phyloP scores from a whole-genome alignment of 2,888 invertebrate species.

The Troglohyphantes excavatus region DNA sequence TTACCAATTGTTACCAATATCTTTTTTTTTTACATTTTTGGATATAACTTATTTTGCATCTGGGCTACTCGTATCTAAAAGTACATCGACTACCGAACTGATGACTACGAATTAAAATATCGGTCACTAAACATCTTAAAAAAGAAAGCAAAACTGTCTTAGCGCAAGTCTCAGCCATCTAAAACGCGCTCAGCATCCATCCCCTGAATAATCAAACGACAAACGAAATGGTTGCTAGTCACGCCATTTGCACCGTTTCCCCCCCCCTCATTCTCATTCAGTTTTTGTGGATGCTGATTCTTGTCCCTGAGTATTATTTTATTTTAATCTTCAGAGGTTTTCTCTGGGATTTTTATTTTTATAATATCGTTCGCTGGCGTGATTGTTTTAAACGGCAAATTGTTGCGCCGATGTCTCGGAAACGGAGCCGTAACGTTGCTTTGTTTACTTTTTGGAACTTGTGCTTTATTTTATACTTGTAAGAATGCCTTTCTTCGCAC shows the following conservation, averaged over 20 bases:
- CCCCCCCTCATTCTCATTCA: background rate
- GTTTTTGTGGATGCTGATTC: constrained; percentile 3
- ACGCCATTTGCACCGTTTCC: constrained; percentile 48
- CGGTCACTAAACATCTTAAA: constrained; percentile 20
- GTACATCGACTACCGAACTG: background rate
- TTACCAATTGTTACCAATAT: too few species aligned
- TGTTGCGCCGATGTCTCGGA: background rate
- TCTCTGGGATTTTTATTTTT: constrained; percentile 50
- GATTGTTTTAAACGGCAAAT: constrained; percentile 36
- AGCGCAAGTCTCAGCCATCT: background rate
- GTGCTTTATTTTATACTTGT: too few species aligned
- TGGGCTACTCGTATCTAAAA: too few species aligned
- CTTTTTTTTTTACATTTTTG: too few species aligned
- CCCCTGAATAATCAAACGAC: background rate
- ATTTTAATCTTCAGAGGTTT: constrained; percentile 50
- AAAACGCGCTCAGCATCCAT: background rate
- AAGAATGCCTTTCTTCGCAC: too few species aligned
- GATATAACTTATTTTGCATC: too few species aligned
- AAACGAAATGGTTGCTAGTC: constrained; percentile 67
- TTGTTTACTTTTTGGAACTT: too few species aligned
- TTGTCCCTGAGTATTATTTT: constrained; percentile 32
- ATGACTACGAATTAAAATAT: constrained; percentile 51
- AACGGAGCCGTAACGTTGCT: too few species aligned
- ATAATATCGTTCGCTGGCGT: constrained; percentile 31
- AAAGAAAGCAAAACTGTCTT: constrained; percentile 13